phyloP scores from a whole-genome alignment of 2,888 invertebrate species.

The Heliconius sara region DNA sequence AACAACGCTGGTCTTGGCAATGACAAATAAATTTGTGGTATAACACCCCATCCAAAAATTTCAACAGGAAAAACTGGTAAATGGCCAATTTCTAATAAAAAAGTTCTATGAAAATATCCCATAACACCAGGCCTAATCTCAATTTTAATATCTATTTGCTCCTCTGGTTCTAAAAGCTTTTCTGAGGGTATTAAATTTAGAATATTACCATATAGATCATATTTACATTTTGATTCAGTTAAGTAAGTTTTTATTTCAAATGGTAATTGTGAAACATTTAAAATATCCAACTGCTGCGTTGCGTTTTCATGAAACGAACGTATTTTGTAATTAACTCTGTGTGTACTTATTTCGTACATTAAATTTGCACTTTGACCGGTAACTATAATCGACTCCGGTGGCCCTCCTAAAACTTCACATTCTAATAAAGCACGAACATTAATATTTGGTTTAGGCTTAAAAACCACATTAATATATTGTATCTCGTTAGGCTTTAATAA shows the following conservation, averaged over 20 bases:
- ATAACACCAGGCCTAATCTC: conserved; percentile 81
- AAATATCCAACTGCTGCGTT: conserved; percentile 65
- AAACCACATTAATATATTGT: conserved; percentile 77
- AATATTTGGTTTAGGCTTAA: conserved; percentile 73
- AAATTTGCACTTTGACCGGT: conserved; percentile 81
- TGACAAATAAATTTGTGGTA: conserved; percentile 83
- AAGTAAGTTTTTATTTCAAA: conserved; percentile 75
- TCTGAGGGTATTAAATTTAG: conserved; percentile 72
- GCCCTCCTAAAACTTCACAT: conserved; percentile 84
- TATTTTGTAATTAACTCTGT: conserved; percentile 73
- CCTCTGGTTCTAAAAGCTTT: conserved; percentile 71
- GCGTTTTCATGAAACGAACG: conserved; percentile 74
- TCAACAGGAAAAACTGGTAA: conserved; percentile 80
- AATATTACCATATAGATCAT: conserved; percentile 73
- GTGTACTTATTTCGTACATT: conserved; percentile 75
- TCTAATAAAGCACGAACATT: conserved; percentile 73
- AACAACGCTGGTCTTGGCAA: conserved; percentile 70
- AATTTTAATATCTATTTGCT: conserved; percentile 70
- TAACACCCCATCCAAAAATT: conserved; percentile 83
- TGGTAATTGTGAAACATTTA: conserved; percentile 78
- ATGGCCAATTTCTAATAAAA: conserved; percentile 82
- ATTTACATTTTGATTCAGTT: conserved; percentile 62
- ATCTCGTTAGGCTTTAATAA: conserved; percentile 79
- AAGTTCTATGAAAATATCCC: conserved; percentile 79
- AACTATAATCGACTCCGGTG: conserved; percentile 77